phyloP scores from a whole-genome alignment of 2,797 vertebrate species.

The Clamator glandarius region DNA sequence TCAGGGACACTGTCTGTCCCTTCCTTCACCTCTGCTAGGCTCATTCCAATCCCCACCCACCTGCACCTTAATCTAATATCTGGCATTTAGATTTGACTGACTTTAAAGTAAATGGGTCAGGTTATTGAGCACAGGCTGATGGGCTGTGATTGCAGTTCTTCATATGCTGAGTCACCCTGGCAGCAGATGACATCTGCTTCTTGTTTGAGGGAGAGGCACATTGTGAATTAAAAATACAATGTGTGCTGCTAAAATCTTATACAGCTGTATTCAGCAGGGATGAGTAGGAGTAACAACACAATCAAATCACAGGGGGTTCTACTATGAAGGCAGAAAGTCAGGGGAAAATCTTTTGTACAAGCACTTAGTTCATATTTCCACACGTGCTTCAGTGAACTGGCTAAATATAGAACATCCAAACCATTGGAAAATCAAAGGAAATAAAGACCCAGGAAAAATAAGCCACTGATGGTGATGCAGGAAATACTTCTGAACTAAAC shows the following conservation, averaged over 20 bases:
- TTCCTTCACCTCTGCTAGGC: neutral
- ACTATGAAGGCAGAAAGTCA: slow-evolving; percentile 43
- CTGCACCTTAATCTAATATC: neutral
- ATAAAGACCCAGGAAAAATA: slow-evolving; percentile 52
- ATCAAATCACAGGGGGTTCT: slow-evolving; percentile 64
- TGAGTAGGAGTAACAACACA: slow-evolving; percentile 66
- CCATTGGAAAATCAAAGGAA: slow-evolving; percentile 40
- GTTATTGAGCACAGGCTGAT: slow-evolving; percentile 6
- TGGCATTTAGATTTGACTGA: slow-evolving; percentile 25
- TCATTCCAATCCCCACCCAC: slow-evolving; percentile 45
- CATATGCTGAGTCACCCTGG: slow-evolving; percentile 61
- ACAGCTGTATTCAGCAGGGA: slow-evolving; percentile 54
- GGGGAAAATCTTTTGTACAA: slow-evolving; percentile 21
- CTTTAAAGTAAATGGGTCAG: slow-evolving; percentile 20
- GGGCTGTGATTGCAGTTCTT: neutral
- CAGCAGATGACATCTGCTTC: slow-evolving; percentile 60
- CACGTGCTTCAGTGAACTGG: slow-evolving; percentile 4
- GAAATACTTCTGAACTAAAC: slow-evolving; percentile 55
- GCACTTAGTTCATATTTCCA: slow-evolving; percentile 38
- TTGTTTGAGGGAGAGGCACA: slow-evolving; percentile 6
- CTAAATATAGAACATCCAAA: slow-evolving; percentile 69
- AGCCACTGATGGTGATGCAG: slow-evolving; percentile 19
- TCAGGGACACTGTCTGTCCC: neutral
- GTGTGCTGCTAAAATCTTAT: slow-evolving; percentile 48
- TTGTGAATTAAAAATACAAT: slow-evolving; percentile 44